Percentiles rank a stretch among this genome's conserved stretches.
Evolutionary conservation across 2,797 vertebrate species (phyloP).

Genomic region (Gephyroberyx darwinii): DNA sequence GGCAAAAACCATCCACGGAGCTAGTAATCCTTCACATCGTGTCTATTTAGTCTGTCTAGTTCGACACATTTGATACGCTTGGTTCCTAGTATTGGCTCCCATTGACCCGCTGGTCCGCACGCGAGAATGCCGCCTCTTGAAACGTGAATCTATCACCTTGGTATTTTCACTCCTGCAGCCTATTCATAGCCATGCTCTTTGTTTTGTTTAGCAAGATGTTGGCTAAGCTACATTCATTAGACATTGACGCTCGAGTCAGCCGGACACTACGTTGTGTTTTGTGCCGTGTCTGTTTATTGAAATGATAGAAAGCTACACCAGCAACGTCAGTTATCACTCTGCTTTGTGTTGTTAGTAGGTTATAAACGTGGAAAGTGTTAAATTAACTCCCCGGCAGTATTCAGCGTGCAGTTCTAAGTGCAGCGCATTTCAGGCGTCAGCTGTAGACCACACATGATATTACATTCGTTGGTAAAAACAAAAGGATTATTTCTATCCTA

Average conservation of each 20-base stretch:
- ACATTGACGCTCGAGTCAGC: background rate
- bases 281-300: background rate
- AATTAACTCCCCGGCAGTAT: conserved; percentile 28
- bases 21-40: background rate
- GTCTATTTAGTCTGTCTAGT: background rate
- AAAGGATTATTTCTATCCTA: background rate
- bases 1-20: conserved; percentile 6
- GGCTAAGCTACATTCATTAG: conserved; percentile 57
- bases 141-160: conserved; percentile 27
- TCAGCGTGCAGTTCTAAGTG: conserved; percentile 69
- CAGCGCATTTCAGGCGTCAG: conserved; percentile 30
- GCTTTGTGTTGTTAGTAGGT: conserved; percentile 50
- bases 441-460: conserved; percentile 1
- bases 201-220: conserved; percentile 59
- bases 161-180: conserved; percentile 42
- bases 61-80: background rate
- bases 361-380: conserved; percentile 60
- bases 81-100: conserved; percentile 1
- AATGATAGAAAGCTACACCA: background rate
- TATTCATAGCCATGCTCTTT: conserved; percentile 73
- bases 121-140: conserved; percentile 15
- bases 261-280: background rate
- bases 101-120: background rate
- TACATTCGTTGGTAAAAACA: background rate
- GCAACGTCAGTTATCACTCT: background rate